These are phyloP conservation scores for Myotis planiceps DNA, from an alignment of 2,797 vertebrate species.

Conservation along the genomic window DNA sequence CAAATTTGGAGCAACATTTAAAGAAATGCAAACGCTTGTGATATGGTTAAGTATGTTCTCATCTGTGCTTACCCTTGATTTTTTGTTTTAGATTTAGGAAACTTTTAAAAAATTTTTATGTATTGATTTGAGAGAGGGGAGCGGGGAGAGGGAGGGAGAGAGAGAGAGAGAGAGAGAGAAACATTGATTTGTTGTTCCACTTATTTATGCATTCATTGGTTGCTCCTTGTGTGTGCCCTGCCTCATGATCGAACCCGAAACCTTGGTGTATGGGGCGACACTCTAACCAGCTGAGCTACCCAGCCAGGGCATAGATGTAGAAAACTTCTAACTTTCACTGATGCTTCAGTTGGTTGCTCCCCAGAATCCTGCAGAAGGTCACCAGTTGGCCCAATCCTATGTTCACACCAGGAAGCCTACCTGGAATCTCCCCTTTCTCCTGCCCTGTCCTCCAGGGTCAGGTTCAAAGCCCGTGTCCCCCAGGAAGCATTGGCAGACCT, in stretches of 20 bases:
- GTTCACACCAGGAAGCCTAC: too few relatives aligned
- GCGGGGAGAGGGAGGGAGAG: too few relatives aligned
- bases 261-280: not conserved
- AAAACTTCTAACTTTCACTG: slow-evolving; percentile 27
- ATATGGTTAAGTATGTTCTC: not conserved
- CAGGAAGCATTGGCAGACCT: not conserved
- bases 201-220: not conserved
- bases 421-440: not conserved
- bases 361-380: not conserved
- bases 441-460: not conserved
- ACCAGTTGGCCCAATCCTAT: not conserved
- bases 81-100: slow-evolving; percentile 53
- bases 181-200: not conserved
- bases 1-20: slow-evolving; percentile 23
- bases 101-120: not conserved
- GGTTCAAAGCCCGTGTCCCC: not conserved
- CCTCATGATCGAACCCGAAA: not conserved
- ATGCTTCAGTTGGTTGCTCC: not conserved
- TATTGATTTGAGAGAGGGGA: not conserved
- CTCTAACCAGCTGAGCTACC: not conserved
- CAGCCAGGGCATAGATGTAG: slow-evolving; percentile 9
- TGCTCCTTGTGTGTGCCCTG: not conserved
- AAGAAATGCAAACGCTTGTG: slow-evolving; percentile 46
- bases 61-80: slow-evolving; percentile 1
- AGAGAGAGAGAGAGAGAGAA: not conserved